Evolutionary conservation across 1,140 invertebrate species (phyloP).

Genomic region (Atta texana): DNA sequence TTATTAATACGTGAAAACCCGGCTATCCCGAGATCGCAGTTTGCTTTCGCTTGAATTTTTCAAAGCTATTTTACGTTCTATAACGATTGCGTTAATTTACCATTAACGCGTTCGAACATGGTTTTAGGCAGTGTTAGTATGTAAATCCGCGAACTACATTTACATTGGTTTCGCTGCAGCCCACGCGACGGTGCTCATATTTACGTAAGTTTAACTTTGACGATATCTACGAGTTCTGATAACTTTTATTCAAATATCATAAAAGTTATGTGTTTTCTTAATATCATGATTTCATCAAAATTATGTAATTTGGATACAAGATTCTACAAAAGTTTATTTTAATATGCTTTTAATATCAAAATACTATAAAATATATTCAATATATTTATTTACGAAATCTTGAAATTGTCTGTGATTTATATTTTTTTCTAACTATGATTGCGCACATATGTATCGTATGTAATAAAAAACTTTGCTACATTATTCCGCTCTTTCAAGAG

Average conservation of each 20-base stretch:
- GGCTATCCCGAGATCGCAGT: slow-evolving; percentile 41
- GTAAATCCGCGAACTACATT: slow-evolving; percentile 60
- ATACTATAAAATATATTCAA: too few species aligned
- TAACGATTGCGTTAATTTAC: slow-evolving; percentile 63
- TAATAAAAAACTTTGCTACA: not conserved
- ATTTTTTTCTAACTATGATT: slow-evolving; percentile 7
- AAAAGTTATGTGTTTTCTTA: slow-evolving; percentile 47
- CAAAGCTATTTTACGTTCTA: slow-evolving; percentile 61
- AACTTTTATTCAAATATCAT: slow-evolving; percentile 56
- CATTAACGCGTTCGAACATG: slow-evolving; percentile 62
- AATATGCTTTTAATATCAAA: not conserved
- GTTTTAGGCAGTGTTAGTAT: slow-evolving; percentile 60
- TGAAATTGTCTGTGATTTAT: slow-evolving; percentile 9
- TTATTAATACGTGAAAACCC: slow-evolving; percentile 50
- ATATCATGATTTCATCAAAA: slow-evolving; percentile 29
- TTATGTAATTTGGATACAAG: slow-evolving; percentile 14
- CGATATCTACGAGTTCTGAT: slow-evolving; percentile 58
- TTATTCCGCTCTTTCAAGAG: not conserved
- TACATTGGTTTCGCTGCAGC: slow-evolving; percentile 50
- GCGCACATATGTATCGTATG: not conserved
- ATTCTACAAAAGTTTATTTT: not conserved
- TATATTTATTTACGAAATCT: not conserved
- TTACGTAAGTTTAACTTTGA: slow-evolving; percentile 67
- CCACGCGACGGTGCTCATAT: slow-evolving; percentile 56
- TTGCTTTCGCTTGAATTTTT: slow-evolving; percentile 62